Evolutionary conservation across 2,888 invertebrate species (phyloP), one percentile per base, ranked within the genome.

Genomic region (Chloromyia formosa): DNA sequence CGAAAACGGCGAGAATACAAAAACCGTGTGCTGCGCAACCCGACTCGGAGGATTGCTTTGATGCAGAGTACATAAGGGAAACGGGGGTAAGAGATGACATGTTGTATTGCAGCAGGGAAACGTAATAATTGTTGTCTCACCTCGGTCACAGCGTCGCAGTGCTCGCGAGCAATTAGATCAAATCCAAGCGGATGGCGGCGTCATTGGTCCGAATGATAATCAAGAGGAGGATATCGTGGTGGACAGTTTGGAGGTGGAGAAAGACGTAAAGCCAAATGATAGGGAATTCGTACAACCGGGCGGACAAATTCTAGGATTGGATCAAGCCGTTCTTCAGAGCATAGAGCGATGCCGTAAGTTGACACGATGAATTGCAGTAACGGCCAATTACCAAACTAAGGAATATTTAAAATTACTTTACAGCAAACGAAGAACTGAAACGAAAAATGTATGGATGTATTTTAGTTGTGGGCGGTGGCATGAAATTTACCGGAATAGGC

Each of bases 401-500:
- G n/a, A n/a, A n/a, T n/a, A n/a, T n/a, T n/a, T n/a, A n/a, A n/a
- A n/a, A n/a, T 76, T 71, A 56, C 35, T 71, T 82, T 83, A 68
- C 79, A 90, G 90, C 92, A 3, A 93, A 89, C 73, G 96, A 96
- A 78, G 97, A 97, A 79, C 85, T 96, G 75, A 96, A 96, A 84
- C 88, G 94, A 61, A 95, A 96, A 86, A 96, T 97, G 96, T 97
- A 95, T 83, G 94, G 94, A 74, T 94, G 94, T 80, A 94, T 97
- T 77, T 86, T 97, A 22, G 90, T 97, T 0, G 94, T 97, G 5
- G 97, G 97, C 5, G 96, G 96, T 1, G 96, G 96, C 1, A 92
- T 95, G 82, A 96, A 96, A 85, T 92, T 96, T 78, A 90, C 92
- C 69, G 95, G 93, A 1, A 89, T 96, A 61, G 90, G 93, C 22